These are phyloP conservation scores for Clarias fuscus DNA, from an alignment of 2,797 vertebrate genomes.

Conservation along the genomic window DNA sequence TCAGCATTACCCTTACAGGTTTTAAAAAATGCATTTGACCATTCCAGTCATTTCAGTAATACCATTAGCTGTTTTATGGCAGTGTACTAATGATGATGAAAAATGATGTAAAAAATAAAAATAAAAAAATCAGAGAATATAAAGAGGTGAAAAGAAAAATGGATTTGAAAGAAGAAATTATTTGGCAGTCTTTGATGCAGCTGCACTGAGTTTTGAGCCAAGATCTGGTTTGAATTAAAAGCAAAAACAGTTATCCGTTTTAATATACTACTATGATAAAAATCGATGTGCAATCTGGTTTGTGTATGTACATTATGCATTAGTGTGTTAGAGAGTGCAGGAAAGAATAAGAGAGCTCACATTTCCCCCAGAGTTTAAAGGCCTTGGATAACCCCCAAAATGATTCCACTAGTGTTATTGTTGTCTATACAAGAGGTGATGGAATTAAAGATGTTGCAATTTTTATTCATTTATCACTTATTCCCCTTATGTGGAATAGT, in stretches of 20 bases:
- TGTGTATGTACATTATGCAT: not conserved
- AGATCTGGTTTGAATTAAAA: not conserved
- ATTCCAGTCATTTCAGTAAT: too few relatives aligned
- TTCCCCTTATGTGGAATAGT: not conserved
- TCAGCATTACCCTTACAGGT: too few relatives aligned
- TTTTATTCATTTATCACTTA: not conserved
- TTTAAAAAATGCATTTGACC: too few relatives aligned
- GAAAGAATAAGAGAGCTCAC: not conserved
- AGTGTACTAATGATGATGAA: too few relatives aligned
- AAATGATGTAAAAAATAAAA: too few relatives aligned
- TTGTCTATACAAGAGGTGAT: not conserved
- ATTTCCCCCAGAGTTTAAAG: not conserved
- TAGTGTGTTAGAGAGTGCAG: not conserved
- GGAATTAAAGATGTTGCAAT: not conserved
- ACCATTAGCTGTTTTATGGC: too few relatives aligned
- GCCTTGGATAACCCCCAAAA: not conserved
- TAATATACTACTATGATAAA: not conserved
- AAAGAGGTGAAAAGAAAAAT: not conserved
- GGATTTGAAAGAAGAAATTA: not conserved
- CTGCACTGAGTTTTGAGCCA: not conserved
- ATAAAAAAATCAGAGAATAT: too few relatives aligned
- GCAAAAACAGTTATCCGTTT: not conserved
- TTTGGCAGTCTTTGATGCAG: not conserved
- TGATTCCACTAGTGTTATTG: too few relatives aligned
- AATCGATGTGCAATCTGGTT: not conserved